Base-by-base conservation (phyloP, 2,797 vertebrate species). In the Heterohyrax brucei region DNA sequence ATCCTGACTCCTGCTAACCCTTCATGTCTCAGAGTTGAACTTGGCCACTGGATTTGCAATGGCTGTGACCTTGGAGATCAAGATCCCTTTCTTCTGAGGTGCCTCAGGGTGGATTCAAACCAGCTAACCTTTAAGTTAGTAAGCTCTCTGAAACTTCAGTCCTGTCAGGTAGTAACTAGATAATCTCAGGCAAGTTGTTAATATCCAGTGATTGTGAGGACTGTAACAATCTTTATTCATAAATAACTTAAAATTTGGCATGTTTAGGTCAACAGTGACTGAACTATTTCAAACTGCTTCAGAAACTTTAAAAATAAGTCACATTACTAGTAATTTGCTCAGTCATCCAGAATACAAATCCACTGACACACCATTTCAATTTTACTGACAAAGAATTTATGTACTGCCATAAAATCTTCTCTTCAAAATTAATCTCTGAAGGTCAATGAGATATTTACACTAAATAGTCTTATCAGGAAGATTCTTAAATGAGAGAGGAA, bases 311-410 rank as follows among this genome's bases (percentile, higher is more conserved):
- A 94, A 95, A 68, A 73, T 80, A 95, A 68, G 77, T 80, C 89
- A 89, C 59, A 89, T 16, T 56, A 70, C 48, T 87, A 66, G 19
- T 62, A 89, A 80, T 92, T 90, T 92, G 48, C 28, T 84, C 89
- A 95, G 85, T 92, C 73, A 83, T 95, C 59, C 94, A 59, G 53
- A 92, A 94, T 91, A 89, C 28, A 83, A 92, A 92, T 87, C 44
- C 56, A 61, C 12, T 68, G 80, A 77, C 59, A 50, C 30, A 81
- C 3, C 30, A 33, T 95, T 79, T 96, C 61, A 83, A 73, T 83
- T 95, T 89, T 89, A 96, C 76, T 83, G 77, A 94, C 81, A 92
- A 95, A 44, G 33, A 95, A 89, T 94, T 94, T 91, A 92, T 79
- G 77, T 68, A 59, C 91, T 83, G 64, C 89, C 59, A 92, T 87